Conservation (phyloP, 1,140 invertebrate species). For the Drosophila guanche region DNA sequence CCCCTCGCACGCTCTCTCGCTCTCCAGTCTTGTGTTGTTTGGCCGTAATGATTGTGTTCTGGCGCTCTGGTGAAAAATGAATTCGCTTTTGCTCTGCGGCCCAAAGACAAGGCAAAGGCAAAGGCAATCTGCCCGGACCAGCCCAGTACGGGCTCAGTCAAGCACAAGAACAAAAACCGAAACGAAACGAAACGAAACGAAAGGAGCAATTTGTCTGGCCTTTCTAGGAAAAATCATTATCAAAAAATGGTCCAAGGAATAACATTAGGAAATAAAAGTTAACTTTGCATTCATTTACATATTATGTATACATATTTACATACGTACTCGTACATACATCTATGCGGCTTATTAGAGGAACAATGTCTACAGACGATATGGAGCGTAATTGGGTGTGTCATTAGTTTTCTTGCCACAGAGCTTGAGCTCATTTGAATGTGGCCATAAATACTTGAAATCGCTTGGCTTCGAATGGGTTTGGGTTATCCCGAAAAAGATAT, state of each 20-base stretch:
- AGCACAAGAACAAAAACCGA: conserved; percentile 15
- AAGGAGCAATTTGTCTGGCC: conserved; percentile 61
- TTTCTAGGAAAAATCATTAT: conserved; percentile 54
- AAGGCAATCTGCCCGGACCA: conserved; percentile 15
- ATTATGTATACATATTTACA: neutral
- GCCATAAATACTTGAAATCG: no score
- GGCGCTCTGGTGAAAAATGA: conserved; percentile 65
- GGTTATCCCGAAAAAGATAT: no score
- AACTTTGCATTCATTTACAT: conserved; percentile 40
- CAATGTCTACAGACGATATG: neutral
- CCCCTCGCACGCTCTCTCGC: no score
- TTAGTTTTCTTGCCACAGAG: neutral
- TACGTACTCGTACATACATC: neutral
- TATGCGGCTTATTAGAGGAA: conserved; percentile 3
- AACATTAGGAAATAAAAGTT: conserved; percentile 1
- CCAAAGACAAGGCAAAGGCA: conserved; percentile 1
- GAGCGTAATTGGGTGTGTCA: conserved; percentile 29
- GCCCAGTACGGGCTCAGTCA: neutral
- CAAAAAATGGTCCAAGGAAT: conserved; percentile 23
- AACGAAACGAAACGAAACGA: conserved; percentile 7
- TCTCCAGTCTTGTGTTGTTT: conserved; percentile 11
- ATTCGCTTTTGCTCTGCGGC: conserved; percentile 34
- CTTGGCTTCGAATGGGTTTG: no score
- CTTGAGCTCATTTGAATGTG: neutral
- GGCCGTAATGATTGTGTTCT: conserved; percentile 28